Percentiles rank a stretch among this genome's conserved stretches.
phyloP scores from a whole-genome alignment of 2,888 invertebrate species.

The Cephus sareptanus region DNA sequence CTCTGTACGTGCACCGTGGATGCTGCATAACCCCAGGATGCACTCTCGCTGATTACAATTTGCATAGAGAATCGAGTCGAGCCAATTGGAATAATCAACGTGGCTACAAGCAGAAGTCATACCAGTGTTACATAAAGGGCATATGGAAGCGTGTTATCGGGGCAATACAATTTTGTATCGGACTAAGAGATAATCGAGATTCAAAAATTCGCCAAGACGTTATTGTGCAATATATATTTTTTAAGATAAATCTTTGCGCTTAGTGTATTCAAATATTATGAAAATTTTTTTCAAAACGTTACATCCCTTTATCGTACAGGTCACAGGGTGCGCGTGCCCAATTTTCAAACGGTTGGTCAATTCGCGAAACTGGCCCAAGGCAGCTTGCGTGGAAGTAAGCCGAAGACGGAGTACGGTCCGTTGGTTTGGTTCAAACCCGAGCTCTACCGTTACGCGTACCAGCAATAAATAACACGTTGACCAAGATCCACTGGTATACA shows the following conservation, averaged over 20 bases:
- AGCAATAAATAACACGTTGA: constrained; percentile 53
- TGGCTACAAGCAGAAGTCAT: background rate
- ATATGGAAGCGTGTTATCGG: background rate
- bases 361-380: background rate
- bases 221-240: background rate
- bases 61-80: constrained; percentile 46
- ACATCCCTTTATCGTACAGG: no score
- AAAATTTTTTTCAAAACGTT: no score
- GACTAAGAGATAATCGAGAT: background rate
- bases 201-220: background rate
- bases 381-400: constrained; percentile 30
- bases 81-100: constrained; percentile 37
- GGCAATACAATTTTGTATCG: background rate
- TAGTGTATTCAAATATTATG: background rate
- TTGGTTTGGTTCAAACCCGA: constrained; percentile 32
- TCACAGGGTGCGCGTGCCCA: background rate
- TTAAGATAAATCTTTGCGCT: background rate
- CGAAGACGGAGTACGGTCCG: constrained; percentile 38
- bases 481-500: constrained; percentile 53
- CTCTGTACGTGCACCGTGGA: constrained; percentile 1
- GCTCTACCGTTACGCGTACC: constrained; percentile 36
- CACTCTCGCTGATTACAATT: constrained; percentile 60
- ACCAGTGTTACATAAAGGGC: background rate
- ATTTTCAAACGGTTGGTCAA: background rate
- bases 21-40: constrained; percentile 40